Evolutionary conservation across 2,888 invertebrate genomes (phyloP).

Genomic region (Philhelius pedissequus): DNA sequence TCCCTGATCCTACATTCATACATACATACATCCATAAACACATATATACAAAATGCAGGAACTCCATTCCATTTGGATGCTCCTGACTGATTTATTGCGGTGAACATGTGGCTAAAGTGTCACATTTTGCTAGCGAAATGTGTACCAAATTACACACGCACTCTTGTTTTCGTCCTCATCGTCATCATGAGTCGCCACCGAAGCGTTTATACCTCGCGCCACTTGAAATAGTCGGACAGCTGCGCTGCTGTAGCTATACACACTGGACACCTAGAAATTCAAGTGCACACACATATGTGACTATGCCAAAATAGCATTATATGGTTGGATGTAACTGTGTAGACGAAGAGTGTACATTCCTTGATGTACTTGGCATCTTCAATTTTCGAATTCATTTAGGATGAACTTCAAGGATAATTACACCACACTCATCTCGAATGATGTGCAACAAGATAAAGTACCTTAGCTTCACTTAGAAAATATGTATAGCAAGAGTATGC

Average conservation of each 20-base stretch:
- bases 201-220: conserved; percentile 39
- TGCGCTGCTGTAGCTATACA: background rate
- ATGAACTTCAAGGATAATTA: conserved; percentile 54
- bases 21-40: too few species aligned
- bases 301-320: too few species aligned
- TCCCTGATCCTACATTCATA: too few species aligned
- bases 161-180: background rate
- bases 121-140: conserved; percentile 54
- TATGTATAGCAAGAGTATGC: background rate
- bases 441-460: conserved; percentile 28
- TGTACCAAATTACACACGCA: conserved; percentile 27
- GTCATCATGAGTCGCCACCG: conserved; percentile 13
- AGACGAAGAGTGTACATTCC: background rate
- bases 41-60: background rate
- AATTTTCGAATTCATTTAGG: conserved; percentile 54
- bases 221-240: conserved; percentile 63
- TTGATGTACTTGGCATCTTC: conserved; percentile 44
- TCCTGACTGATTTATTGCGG: conserved; percentile 63
- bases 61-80: conserved; percentile 36
- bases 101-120: conserved; percentile 67
- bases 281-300: conserved; percentile 33
- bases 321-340: too few species aligned
- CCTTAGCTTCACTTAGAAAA: background rate
- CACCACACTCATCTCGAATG: conserved; percentile 17
- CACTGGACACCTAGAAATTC: conserved; percentile 48